Conservation (phyloP, 2,113 vertebrate species). For the Xyliphius kryptos region DNA sequence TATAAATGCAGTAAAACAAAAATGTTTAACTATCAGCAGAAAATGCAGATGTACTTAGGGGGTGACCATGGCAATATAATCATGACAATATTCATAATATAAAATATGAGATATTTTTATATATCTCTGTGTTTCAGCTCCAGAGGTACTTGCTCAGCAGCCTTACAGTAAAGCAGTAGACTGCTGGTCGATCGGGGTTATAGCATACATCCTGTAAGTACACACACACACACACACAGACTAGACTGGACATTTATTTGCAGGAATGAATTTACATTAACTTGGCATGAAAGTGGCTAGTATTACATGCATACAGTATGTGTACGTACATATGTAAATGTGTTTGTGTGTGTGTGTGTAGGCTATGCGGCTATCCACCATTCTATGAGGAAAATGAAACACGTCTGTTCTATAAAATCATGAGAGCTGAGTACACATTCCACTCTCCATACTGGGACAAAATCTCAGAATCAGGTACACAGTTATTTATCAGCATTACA, state of each 20-base stretch:
- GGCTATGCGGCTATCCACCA: slow-evolving; percentile 89
- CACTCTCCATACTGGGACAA: slow-evolving; percentile 92
- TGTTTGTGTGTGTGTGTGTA: slow-evolving; percentile 37
- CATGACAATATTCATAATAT: too few relatives aligned
- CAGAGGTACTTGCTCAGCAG: slow-evolving; percentile 86
- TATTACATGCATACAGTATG: too few relatives aligned
- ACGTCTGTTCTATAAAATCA: slow-evolving; percentile 87
- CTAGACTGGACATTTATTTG: too few relatives aligned
- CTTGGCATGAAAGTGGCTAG: too few relatives aligned
- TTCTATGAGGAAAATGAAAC: slow-evolving; percentile 91
- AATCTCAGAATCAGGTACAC: slow-evolving; percentile 85
- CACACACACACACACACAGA: background rate
- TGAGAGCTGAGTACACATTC: slow-evolving; percentile 83
- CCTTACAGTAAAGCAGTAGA: slow-evolving; percentile 93
- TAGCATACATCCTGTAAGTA: slow-evolving; percentile 92
- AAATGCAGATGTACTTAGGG: too few relatives aligned
- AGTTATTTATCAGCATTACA: background rate
- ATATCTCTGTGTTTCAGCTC: slow-evolving; percentile 61
- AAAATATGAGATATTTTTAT: too few relatives aligned
- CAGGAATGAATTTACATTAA: too few relatives aligned
- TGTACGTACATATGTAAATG: too few relatives aligned
- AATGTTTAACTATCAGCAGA: too few relatives aligned
- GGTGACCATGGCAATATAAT: too few relatives aligned
- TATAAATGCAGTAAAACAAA: too few relatives aligned
- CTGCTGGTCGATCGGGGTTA: slow-evolving; percentile 96